Evolutionary conservation across 2,113 vertebrate genomes (phyloP).

Genomic region (Gadus macrocephalus): DNA sequence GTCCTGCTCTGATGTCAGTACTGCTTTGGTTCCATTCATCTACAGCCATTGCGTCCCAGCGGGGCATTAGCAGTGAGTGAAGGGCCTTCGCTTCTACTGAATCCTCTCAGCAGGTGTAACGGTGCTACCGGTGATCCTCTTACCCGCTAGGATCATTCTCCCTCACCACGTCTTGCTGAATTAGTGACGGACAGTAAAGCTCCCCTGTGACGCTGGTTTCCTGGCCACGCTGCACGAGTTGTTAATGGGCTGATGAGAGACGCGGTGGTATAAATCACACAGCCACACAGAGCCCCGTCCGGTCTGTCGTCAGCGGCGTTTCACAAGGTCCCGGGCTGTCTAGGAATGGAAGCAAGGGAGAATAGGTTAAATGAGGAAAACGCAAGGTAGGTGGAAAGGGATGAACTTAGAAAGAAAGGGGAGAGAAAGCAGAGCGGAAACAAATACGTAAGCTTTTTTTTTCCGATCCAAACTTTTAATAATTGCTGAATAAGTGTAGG

Average conservation of each 20-base stretch:
- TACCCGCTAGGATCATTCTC: no score
- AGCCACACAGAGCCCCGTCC: constrained; percentile 40
- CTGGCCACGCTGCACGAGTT: constrained; percentile 63
- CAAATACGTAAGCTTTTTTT: background rate
- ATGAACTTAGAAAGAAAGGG: background rate
- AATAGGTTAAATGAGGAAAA: background rate
- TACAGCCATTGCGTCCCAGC: no score
- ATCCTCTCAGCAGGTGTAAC: no score
- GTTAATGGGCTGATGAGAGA: constrained; percentile 52
- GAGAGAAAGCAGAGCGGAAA: background rate
- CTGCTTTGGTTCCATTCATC: no score
- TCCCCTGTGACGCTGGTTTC: constrained; percentile 64
- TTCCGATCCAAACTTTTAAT: background rate
- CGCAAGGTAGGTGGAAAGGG: constrained; percentile 13
- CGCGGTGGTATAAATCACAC: constrained; percentile 54
- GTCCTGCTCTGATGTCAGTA: no score
- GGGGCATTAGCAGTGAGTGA: no score
- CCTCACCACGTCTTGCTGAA: constrained; percentile 24
- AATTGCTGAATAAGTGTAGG: constrained; percentile 8
- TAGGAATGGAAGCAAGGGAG: background rate
- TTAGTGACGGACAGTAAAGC: constrained; percentile 61
- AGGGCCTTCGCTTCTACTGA: no score
- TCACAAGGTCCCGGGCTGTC: constrained; percentile 8
- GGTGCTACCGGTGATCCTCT: no score
- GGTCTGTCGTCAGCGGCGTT: constrained; percentile 43